A percentile compares a stretch with the other conserved stretches of the same genome.
Conservation (phyloP, 2,113 vertebrate species). For the Natator depressus region DNA sequence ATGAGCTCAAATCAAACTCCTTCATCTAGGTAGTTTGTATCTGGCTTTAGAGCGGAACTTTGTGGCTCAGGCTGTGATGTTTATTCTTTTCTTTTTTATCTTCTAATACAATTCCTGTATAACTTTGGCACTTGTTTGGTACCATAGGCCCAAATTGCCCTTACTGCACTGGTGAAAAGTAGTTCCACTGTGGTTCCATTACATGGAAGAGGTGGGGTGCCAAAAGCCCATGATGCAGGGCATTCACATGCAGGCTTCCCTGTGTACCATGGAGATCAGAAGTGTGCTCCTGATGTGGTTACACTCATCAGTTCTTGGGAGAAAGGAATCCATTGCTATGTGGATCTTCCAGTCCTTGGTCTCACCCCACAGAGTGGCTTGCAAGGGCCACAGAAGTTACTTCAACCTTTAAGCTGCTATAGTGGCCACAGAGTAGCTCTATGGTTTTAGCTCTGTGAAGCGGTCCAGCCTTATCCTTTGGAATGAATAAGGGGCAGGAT, state of each 20-base stretch:
- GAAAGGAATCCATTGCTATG: not conserved
- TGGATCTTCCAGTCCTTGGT: not conserved
- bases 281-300: not conserved
- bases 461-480: not conserved
- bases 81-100: not conserved
- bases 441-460: not conserved
- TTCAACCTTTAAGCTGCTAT: not conserved
- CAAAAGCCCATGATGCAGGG: not conserved
- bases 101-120: not conserved
- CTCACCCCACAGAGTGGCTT: not conserved
- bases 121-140: not conserved
- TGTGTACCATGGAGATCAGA: not conserved
- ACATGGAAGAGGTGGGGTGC: not conserved
- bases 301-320: not conserved
- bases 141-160: not conserved
- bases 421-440: not conserved
- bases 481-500: rapidly evolving
- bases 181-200: not conserved
- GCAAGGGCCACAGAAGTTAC: not conserved
- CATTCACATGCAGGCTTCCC: not conserved
- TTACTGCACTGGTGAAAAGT: not conserved
- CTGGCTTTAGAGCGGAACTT: rapidly evolving
- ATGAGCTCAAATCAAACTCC: not conserved
- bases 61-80: not conserved
- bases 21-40: rapidly evolving